Conservation (phyloP, 2,113 vertebrate species). For the Oryctolagus cuniculus region DNA sequence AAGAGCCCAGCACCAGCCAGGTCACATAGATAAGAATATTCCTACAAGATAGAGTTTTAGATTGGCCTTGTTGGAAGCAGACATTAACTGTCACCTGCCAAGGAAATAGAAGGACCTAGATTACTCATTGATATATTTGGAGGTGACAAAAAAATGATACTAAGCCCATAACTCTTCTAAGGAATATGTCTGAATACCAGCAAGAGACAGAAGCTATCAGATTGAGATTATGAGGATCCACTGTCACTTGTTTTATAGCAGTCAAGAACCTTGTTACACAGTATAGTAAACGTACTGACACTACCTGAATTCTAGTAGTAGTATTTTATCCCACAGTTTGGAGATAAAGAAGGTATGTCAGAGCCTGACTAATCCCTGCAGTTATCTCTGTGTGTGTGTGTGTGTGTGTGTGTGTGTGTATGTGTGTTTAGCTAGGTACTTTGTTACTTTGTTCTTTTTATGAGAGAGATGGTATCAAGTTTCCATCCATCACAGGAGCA, state of each 20-base stretch:
- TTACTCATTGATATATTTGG: conserved; percentile 71
- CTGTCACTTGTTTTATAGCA: neutral
- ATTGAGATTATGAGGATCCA: neutral
- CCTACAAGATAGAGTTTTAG: conserved; percentile 64
- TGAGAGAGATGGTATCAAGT: neutral
- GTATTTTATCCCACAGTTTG: conserved; percentile 18
- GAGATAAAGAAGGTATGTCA: conserved; percentile 11
- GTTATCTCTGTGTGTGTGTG: neutral
- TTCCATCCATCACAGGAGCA: neutral
- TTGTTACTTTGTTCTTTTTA: conserved; percentile 47
- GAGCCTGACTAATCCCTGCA: neutral
- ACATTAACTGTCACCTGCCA: conserved; percentile 69
- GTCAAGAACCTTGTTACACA: neutral
- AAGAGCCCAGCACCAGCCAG: conserved; percentile 35
- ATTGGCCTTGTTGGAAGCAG: conserved; percentile 60
- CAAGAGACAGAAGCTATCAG: neutral
- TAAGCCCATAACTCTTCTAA: conserved; percentile 53
- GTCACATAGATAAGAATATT: conserved; percentile 68
- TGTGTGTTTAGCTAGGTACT: neutral
- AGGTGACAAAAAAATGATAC: conserved; percentile 77
- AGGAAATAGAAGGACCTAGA: conserved; percentile 47
- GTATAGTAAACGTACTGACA: neutral
- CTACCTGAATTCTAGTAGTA: neutral
- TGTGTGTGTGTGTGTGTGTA: no score
- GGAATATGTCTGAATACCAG: conserved; percentile 29